Conservation (phyloP, 2,888 invertebrate genomes). For the Drosophila nr. perissopoda region DNA sequence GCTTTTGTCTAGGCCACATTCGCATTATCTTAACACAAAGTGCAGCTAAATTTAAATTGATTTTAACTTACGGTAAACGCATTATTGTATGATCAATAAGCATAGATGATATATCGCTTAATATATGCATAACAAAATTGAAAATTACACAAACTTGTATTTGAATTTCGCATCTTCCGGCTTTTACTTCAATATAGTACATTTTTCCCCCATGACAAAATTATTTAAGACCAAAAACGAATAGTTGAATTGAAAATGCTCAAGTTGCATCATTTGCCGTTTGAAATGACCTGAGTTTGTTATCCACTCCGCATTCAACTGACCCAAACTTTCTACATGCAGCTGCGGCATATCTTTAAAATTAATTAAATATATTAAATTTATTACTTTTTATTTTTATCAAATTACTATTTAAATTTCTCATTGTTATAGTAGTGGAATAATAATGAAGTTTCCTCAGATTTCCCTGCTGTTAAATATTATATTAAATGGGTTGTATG, state of each 20-base stretch:
- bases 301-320: slow-evolving; percentile 22
- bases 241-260: background rate
- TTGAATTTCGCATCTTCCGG: background rate
- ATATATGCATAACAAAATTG: background rate
- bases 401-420: background rate
- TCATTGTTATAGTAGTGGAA: background rate
- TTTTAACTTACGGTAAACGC: slow-evolving; percentile 10
- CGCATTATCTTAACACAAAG: slow-evolving; percentile 10
- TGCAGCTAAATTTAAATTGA: slow-evolving; percentile 13
- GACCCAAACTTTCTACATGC: slow-evolving; percentile 17
- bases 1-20: slow-evolving; percentile 44
- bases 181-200: background rate
- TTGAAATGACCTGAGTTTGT: slow-evolving; percentile 14
- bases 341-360: background rate
- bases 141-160: background rate
- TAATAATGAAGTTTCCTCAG: background rate
- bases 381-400: background rate
- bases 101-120: background rate
- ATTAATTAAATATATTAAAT: no score
- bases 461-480: background rate
- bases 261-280: slow-evolving; percentile 4
- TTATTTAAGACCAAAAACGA: background rate
- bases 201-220: background rate
- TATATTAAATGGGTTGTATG: background rate
- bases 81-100: background rate